phyloP scores from a whole-genome alignment of 2,797 vertebrate genomes.

The Caiman crocodilus region DNA sequence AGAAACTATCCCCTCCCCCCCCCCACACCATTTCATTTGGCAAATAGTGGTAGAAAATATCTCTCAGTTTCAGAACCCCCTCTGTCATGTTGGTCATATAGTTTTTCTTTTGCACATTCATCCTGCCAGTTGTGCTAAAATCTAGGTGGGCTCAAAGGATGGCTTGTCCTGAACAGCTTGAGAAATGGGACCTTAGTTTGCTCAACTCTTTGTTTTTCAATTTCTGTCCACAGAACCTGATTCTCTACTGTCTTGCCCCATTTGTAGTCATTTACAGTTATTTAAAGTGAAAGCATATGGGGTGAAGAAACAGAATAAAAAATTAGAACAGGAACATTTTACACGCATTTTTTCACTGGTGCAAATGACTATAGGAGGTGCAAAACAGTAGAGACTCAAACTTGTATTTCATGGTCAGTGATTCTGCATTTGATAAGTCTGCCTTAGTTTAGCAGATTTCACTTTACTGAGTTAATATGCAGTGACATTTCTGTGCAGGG shows the following conservation, averaged over 20 bases:
- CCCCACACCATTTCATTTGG: neutral
- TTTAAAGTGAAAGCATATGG: neutral
- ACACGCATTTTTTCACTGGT: fast-evolving
- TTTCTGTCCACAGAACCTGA: neutral
- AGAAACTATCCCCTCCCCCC: neutral
- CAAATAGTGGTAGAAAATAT: neutral
- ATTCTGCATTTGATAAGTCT: neutral
- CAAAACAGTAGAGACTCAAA: neutral
- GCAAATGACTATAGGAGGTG: neutral
- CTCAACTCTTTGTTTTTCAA: neutral
- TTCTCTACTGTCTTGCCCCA: neutral
- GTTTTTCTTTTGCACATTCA: neutral
- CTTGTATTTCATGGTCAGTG: neutral
- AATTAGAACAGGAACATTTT: neutral
- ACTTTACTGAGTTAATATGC: constrained; percentile 9
- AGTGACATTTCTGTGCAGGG: neutral
- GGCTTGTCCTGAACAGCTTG: neutral
- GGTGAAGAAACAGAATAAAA: neutral
- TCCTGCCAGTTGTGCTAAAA: neutral
- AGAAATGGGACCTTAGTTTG: neutral
- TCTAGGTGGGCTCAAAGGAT: neutral
- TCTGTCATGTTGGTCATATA: neutral
- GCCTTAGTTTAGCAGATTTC: constrained; percentile 7
- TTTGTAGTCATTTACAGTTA: neutral
- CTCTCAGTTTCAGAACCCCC: constrained; percentile 21